Base-by-base conservation (phyloP, 2,113 vertebrate genomes). In the Dicentrarchus labrax region DNA sequence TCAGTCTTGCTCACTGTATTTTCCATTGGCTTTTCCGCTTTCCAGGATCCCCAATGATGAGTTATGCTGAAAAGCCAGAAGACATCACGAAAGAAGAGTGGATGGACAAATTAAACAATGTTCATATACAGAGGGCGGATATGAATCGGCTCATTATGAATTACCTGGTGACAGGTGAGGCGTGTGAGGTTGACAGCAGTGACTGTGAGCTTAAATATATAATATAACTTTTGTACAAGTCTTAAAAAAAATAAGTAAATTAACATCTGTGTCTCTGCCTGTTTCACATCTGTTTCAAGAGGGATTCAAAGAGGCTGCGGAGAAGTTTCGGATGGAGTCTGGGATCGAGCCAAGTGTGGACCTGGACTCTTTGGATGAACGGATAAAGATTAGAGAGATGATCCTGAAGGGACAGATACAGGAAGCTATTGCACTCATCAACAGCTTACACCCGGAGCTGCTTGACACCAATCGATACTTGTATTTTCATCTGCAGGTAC, bases 91-190 rank as follows among this genome's bases (percentile, higher is more conserved):
- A 98, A 95, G 98, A 99, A 84, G 98, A 99, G 90, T 99, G 98
- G 98, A 97, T 99, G 98, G 98, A 99, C 83, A 99, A 98, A 76
- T 93, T 99, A 45, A 99, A 98, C 88, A 99, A 99, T 91, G 96
- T 99, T 69, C 98, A 99, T 41, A 99, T 99, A 84, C 98, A 99
- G 90, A 96, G 98, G 91, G 97, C 98, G 30, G 98, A 99, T 90
- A 99, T 99, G 98, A 99, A 99, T 72, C 96, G 98, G 11, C 97
- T 99, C 82, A 99, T 99, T 91, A 99, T 99, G 98, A 99, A 99
- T 92, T 99, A 99, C 94, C 93, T 99, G 87, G 98, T 99, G 83
- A 99, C 97, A 90, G 97, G 97, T 98, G 94, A 92, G 91, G 41
- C 68, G 8, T 48, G 48, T 0, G 12, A 30, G 3, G 10, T 15